phyloP scores from a whole-genome alignment of 2,797 vertebrate species.

The Rhynchotus rufescens region DNA sequence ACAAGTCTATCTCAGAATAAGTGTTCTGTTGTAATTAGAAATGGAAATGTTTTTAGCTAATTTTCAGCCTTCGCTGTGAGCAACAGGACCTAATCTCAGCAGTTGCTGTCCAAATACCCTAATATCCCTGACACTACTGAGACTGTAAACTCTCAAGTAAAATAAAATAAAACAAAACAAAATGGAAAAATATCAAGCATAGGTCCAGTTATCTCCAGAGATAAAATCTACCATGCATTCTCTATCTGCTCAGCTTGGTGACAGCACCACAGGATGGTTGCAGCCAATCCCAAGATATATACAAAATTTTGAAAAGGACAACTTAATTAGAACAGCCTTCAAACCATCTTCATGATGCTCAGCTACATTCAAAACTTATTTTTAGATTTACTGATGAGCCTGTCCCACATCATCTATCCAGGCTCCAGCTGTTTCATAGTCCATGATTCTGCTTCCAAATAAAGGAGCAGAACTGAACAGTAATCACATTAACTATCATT shows the following conservation, averaged over 20 bases:
- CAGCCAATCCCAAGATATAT: background rate
- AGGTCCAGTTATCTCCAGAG: background rate
- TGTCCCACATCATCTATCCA: background rate
- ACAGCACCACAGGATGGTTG: background rate
- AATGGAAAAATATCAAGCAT: background rate
- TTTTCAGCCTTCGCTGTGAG: slow-evolving; percentile 2
- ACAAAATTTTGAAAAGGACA: background rate
- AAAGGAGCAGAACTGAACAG: slow-evolving; percentile 10
- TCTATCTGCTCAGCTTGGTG: background rate
- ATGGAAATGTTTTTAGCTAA: background rate
- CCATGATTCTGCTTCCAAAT: background rate
- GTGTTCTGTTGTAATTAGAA: background rate
- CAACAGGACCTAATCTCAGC: background rate
- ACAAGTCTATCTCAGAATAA: background rate
- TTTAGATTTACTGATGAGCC: background rate
- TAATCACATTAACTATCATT: background rate
- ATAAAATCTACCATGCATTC: background rate
- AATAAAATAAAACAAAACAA: background rate
- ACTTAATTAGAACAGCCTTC: background rate
- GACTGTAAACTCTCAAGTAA: background rate
- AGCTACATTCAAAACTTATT: background rate
- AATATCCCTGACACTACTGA: background rate
- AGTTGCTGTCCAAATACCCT: background rate
- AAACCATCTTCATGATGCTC: background rate
- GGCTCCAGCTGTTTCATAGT: background rate